phyloP scores from a whole-genome alignment of 30 jellyfish, hydroid and myxozoan genomes.

The Nemopilema nomurai region DNA sequence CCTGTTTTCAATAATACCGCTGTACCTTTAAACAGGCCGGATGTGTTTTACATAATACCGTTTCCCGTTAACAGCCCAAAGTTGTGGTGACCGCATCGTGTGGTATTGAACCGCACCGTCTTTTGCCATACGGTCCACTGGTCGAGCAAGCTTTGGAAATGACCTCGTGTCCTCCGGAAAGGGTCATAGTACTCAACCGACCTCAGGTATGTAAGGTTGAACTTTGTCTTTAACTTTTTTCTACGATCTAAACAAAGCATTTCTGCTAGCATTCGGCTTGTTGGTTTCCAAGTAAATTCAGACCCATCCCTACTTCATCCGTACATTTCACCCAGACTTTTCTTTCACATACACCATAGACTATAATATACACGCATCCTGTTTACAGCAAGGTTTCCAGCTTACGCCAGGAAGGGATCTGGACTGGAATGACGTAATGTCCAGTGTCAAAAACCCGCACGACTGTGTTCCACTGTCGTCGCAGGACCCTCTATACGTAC shows the following conservation, averaged over 20 bases:
- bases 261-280: too few species aligned
- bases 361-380: too few species aligned
- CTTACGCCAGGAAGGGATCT: constrained; percentile 69
- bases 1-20: too few species aligned
- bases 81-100: constrained; percentile 96
- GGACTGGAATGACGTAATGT: constrained; percentile 94
- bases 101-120: constrained; percentile 95
- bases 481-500: constrained; percentile 84
- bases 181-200: constrained; percentile 84
- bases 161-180: constrained; percentile 62
- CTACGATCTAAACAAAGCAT: too few species aligned
- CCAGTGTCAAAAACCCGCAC: constrained; percentile 66
- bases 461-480: constrained; percentile 89
- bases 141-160: constrained; percentile 81
- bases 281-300: too few species aligned
- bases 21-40: background rate
- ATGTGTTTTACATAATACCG: too few species aligned
- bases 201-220: constrained; percentile 58
- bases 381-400: constrained; percentile 37
- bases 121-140: constrained; percentile 88
- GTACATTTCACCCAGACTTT: background rate
- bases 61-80: constrained; percentile 66
- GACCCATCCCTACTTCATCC: too few species aligned
- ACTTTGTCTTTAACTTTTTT: too few species aligned
- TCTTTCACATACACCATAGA: background rate